A percentile compares a stretch with the other conserved stretches of the same genome.
phyloP scores from a whole-genome alignment of 2,888 invertebrate genomes.

The Cephus pulcher region DNA sequence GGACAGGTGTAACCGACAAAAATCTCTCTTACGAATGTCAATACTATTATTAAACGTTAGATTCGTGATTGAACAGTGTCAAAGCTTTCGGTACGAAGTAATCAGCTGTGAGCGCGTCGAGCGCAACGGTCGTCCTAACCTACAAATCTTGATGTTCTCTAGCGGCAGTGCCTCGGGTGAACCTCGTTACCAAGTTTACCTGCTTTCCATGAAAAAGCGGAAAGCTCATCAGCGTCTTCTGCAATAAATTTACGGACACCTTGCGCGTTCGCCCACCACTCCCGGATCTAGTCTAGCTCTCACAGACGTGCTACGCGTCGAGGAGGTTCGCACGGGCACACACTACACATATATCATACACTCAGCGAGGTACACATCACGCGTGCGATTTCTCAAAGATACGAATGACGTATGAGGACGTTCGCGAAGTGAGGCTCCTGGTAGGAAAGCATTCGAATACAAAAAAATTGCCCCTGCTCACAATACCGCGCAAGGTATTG shows the following conservation, averaged over 20 bases:
- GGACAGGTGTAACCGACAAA: conserved; percentile 30
- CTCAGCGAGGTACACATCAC: no score
- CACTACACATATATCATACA: no score
- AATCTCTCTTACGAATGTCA: conserved; percentile 1
- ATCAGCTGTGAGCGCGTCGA: background rate
- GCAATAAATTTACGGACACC: conserved; percentile 34
- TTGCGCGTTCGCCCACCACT: conserved; percentile 34
- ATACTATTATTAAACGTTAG: background rate
- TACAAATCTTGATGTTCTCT: no score
- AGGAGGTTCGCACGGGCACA: background rate
- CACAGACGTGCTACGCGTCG: conserved; percentile 12
- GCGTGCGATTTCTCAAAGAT: no score
- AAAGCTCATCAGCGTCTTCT: conserved; percentile 10
- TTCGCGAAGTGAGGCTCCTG: no score
- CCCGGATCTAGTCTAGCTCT: conserved; percentile 35
- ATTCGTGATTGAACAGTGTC: background rate
- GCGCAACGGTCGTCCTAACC: no score
- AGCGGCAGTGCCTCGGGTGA: no score
- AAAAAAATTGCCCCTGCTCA: no score
- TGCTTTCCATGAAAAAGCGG: background rate
- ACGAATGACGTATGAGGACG: no score
- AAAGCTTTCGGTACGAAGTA: background rate
- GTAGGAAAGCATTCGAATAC: no score
- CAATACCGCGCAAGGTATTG: no score
- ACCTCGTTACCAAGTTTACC: no score